Evolutionary conservation across 2,888 invertebrate genomes (phyloP).

Genomic region (Lepetodrilus schrolli): DNA sequence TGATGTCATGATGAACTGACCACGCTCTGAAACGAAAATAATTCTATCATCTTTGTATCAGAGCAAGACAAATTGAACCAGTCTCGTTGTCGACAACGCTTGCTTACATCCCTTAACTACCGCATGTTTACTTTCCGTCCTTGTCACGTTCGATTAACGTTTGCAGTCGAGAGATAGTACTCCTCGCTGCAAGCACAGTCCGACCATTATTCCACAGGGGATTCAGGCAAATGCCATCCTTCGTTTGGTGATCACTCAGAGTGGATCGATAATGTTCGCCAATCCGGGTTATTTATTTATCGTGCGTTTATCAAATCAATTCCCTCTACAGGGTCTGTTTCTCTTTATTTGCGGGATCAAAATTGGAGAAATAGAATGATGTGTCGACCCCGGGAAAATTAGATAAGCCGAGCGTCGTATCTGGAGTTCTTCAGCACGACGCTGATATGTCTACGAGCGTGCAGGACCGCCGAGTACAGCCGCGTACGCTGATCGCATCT

Average conservation of each 20-base stretch:
- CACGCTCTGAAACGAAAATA: no score
- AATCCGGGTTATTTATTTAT: constrained; percentile 64
- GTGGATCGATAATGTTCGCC: constrained; percentile 28
- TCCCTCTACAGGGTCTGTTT: constrained; percentile 59
- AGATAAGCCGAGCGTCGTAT: constrained; percentile 52
- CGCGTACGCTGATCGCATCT: not conserved
- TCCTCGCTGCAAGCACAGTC: constrained; percentile 15
- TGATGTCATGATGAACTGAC: no score
- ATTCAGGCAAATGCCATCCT: not conserved
- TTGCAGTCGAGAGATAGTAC: not conserved
- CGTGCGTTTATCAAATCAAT: constrained; percentile 64
- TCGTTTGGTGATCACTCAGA: not conserved
- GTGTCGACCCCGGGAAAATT: constrained; percentile 59
- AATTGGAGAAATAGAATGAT: constrained; percentile 64
- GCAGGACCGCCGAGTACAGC: not conserved
- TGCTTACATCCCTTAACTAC: constrained; percentile 19
- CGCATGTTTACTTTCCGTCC: constrained; percentile 18
- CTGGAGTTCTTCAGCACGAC: constrained; percentile 55
- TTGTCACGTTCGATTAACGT: constrained; percentile 21
- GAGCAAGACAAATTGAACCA: not conserved
- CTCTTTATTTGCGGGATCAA: constrained; percentile 57
- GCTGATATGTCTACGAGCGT: constrained; percentile 7
- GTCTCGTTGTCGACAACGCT: constrained; percentile 2
- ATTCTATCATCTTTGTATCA: no score
- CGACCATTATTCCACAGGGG: constrained; percentile 16